Evolutionary conservation across 2,888 invertebrate species (phyloP).

Genomic region (Argynnis bischoffii): DNA sequence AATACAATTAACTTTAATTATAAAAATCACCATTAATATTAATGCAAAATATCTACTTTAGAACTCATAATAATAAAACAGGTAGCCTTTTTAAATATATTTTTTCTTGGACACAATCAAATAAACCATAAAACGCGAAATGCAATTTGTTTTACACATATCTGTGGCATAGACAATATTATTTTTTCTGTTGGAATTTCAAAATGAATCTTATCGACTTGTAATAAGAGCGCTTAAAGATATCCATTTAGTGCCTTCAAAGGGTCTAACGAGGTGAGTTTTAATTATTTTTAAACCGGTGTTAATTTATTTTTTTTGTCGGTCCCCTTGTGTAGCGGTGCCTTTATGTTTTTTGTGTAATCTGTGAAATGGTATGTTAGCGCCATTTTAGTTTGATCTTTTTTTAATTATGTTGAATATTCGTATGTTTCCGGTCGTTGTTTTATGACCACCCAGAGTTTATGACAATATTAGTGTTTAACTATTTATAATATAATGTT

Average conservation of each 20-base stretch:
- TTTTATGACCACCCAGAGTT: conserved; percentile 40
- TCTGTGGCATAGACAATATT: conserved; percentile 22
- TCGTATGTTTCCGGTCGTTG: conserved; percentile 65
- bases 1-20: neutral
- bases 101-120: conserved; percentile 56
- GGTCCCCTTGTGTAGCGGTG: conserved; percentile 65
- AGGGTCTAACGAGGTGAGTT: conserved; percentile 74
- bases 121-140: conserved; percentile 73
- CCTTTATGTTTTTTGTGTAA: conserved; percentile 70
- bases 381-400: conserved; percentile 64
- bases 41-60: conserved; percentile 2
- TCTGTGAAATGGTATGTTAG: conserved; percentile 80
- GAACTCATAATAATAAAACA: conserved; percentile 19
- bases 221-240: neutral
- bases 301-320: conserved; percentile 72
- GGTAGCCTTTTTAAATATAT: conserved; percentile 30
- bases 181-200: conserved; percentile 4
- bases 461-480: conserved; percentile 30
- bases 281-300: conserved; percentile 77
- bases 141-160: conserved; percentile 52
- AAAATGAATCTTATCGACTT: neutral
- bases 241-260: conserved; percentile 20
- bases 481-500: conserved; percentile 4
- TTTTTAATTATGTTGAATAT: conserved; percentile 70
- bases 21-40: conserved; percentile 15